These are phyloP conservation scores for Podarcis lilfordi DNA, from an alignment of 2,797 vertebrate species.

Conservation along the genomic window DNA sequence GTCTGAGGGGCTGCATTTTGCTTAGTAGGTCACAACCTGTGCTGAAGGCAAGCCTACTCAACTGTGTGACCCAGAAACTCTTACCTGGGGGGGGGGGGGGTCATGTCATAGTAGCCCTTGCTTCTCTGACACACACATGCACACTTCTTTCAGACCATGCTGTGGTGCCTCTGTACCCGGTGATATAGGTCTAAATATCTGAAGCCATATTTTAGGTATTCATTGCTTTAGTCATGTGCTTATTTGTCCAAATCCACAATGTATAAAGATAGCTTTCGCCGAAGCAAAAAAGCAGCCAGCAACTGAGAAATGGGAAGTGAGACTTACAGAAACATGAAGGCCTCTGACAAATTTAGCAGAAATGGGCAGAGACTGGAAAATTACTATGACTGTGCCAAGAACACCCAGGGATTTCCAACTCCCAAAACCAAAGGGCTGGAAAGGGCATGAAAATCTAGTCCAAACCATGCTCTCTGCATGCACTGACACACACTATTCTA, in stretches of 20 bases:
- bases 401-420: not conserved
- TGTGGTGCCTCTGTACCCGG: not conserved
- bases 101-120: not conserved
- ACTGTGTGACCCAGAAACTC: not conserved
- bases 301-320: not conserved
- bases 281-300: not conserved
- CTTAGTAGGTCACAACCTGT: not conserved
- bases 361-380: not conserved
- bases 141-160: not conserved
- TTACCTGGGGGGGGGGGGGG: too few relatives aligned
- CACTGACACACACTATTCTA: not conserved
- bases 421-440: not conserved
- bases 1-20: too few relatives aligned
- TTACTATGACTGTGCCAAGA: not conserved
- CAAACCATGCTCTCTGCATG: not conserved
- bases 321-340: not conserved
- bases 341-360: not conserved
- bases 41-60: not conserved
- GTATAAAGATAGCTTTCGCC: too few relatives aligned
- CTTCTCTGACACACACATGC: not conserved
- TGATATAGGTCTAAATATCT: not conserved
- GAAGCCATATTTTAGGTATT: not conserved
- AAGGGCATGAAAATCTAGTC: not conserved
- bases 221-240: too few relatives aligned
- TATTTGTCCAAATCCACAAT: not conserved